Base-by-base conservation (phyloP, 1,140 invertebrate genomes). In the Drosophila tropicalis region DNA sequence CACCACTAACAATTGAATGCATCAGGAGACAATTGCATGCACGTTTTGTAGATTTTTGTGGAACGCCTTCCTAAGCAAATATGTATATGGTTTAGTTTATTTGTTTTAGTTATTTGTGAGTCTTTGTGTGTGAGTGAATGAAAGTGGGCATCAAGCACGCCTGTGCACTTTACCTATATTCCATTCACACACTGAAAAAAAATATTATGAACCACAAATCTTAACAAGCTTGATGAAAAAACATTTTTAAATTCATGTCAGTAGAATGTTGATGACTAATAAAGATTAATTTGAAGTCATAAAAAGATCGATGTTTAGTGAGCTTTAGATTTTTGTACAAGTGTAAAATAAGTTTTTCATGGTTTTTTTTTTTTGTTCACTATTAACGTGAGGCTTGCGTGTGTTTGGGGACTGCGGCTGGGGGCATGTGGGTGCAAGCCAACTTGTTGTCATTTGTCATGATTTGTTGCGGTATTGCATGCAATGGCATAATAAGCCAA, bases 401-500 rank as follows among this genome's bases (percentile, higher is more conserved):
- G 29, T 25, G 7, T 12, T 39, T 39, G 57, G 15, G 41, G 9
- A 17, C 5, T 34, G 7, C n/a, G 54, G 15, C 2, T 10, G 7
- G n/a, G 55, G 55, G 15, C 13, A 57, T 22, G 22, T 57, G 55
- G 55, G 55, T n/a, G 55, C 29, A 32, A 51, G 44, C 44, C 51
- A 69, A 75, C 57, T 73, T 65, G 54, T 70, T 77, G 69, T 76
- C 78, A 79, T 85, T 85, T 80, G 74, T 86, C 67, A 78, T 89
- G 80, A 87, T 87, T 77, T 89, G 84, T 76, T 87, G 76, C 68
- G 72, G 79, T 70, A 72, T 80, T 74, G 84, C 80, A 80, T 83
- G 80, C 80, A 70, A 80, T 80, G 51, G 73, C 84, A 87, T 80
- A 89, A 87, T 89, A 89, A 84, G 80, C 83, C 70, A 81, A 79